phyloP scores from a whole-genome alignment of 2,888 invertebrate genomes.

The Eupithecia exiguata region DNA sequence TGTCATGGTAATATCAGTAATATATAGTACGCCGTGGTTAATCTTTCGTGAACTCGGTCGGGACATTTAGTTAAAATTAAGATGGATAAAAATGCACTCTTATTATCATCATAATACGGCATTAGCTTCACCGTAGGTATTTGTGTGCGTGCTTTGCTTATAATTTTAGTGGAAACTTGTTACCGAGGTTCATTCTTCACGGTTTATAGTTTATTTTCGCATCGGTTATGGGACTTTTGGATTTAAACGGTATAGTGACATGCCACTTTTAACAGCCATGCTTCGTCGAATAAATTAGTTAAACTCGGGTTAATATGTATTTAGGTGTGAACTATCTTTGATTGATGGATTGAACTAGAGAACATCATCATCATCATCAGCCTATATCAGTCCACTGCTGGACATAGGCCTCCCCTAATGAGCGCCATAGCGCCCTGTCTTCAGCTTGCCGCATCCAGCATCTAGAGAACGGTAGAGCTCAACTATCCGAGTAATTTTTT shows the following conservation, averaged over 20 bases:
- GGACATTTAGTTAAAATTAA: slow-evolving; percentile 76
- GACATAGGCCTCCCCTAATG: too few relatives aligned
- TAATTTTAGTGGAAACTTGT: slow-evolving; percentile 15
- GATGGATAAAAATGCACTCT: slow-evolving; percentile 73
- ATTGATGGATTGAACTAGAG: not conserved
- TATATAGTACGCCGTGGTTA: slow-evolving; percentile 67
- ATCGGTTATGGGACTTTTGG: slow-evolving; percentile 4
- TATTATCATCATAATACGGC: slow-evolving; percentile 72
- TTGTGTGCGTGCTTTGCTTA: slow-evolving; percentile 28
- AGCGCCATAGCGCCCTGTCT: too few relatives aligned
- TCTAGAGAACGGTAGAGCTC: not conserved
- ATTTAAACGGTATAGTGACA: not conserved
- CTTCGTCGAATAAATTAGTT: not conserved
- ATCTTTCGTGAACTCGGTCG: slow-evolving; percentile 75
- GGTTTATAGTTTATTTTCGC: slow-evolving; percentile 13
- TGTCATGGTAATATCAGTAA: slow-evolving; percentile 72
- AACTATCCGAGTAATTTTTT: not conserved
- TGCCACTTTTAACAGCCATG: not conserved
- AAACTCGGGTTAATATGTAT: not conserved
- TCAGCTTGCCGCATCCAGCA: too few relatives aligned
- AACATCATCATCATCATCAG: too few relatives aligned
- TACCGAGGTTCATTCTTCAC: slow-evolving; percentile 5
- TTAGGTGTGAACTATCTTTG: not conserved
- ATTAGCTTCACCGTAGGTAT: slow-evolving; percentile 54
- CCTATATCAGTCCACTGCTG: too few relatives aligned